Conservation (phyloP, 2,797 vertebrate genomes). For the Botia kubotai region DNA sequence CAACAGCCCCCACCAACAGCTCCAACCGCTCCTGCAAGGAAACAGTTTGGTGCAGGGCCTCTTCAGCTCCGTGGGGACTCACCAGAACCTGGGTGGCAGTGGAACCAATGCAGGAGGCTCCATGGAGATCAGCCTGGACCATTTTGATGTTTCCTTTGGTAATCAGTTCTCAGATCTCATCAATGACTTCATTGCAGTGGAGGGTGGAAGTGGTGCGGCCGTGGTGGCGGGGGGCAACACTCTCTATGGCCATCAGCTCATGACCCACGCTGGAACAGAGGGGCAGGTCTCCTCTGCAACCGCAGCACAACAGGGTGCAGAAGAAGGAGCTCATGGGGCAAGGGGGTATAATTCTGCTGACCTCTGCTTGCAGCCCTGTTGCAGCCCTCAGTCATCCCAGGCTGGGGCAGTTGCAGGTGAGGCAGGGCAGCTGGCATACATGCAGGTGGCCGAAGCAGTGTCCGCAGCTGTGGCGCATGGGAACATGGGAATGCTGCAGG, state of each 20-base stretch:
- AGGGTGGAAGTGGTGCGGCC: slow-evolving; percentile 80
- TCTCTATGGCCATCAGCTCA: slow-evolving; percentile 87
- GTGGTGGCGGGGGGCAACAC: slow-evolving; percentile 69
- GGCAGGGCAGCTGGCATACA: slow-evolving; percentile 90
- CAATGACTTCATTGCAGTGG: slow-evolving; percentile 98
- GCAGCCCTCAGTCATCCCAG: slow-evolving; percentile 90
- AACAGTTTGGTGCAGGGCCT: slow-evolving; percentile 88
- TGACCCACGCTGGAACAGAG: slow-evolving; percentile 79
- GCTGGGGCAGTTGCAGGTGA: slow-evolving; percentile 83
- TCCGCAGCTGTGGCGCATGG: slow-evolving; percentile 90
- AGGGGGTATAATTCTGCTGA: slow-evolving; percentile 88
- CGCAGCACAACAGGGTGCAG: slow-evolving; percentile 87
- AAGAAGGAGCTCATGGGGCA: slow-evolving; percentile 85
- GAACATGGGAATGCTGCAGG: slow-evolving; percentile 90
- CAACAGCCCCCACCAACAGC: slow-evolving; percentile 58
- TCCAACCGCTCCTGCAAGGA: slow-evolving; percentile 87
- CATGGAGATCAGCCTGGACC: slow-evolving; percentile 95
- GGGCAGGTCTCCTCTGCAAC: slow-evolving; percentile 81
- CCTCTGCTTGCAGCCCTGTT: slow-evolving; percentile 95
- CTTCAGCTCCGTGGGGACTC: slow-evolving; percentile 85
- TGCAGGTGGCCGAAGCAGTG: slow-evolving; percentile 97
- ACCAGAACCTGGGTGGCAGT: slow-evolving; percentile 73
- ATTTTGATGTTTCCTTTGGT: slow-evolving; percentile 97
- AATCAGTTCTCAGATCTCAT: slow-evolving; percentile 99
- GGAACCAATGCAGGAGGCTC: slow-evolving; percentile 71